A percentile compares a stretch with the other conserved stretches of the same genome.
Conservation (phyloP, 1,140 invertebrate species). For the Phymorhynchus buccinoides region DNA sequence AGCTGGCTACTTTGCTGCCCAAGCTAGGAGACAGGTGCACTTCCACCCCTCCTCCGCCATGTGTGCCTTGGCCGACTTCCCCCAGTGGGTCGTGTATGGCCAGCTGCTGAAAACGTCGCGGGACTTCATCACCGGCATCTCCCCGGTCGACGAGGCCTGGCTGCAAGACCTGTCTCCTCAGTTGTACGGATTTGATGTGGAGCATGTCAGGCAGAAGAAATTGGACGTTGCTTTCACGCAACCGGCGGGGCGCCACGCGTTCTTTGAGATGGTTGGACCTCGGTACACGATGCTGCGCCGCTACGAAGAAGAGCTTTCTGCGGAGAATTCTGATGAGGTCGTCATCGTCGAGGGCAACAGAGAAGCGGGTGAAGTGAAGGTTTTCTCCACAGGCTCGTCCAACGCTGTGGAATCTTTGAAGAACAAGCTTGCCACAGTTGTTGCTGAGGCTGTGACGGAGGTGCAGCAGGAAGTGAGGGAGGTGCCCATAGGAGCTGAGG, state of each 20-base stretch:
- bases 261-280: constrained; percentile 56
- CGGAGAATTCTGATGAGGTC: constrained; percentile 33
- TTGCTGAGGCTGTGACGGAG: constrained; percentile 6
- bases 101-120: constrained; percentile 58
- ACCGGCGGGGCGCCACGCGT: constrained; percentile 52
- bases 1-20: constrained; percentile 58
- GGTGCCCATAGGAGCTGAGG: constrained; percentile 22
- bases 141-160: constrained; percentile 52
- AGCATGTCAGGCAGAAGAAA: constrained; percentile 46
- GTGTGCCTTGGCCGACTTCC: constrained; percentile 44
- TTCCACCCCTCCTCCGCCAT: constrained; percentile 63
- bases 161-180: constrained; percentile 9
- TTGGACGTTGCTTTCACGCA: constrained; percentile 43
- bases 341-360: constrained; percentile 57
- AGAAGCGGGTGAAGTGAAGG: constrained; percentile 47
- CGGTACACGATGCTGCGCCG: constrained; percentile 50
- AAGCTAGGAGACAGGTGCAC: constrained; percentile 48
- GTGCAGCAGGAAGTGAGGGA: constrained; percentile 39
- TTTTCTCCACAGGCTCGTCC: constrained; percentile 14
- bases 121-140: constrained; percentile 62
- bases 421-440: constrained; percentile 19
- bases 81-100: constrained; percentile 62
- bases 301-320: constrained; percentile 45
- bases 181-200: constrained; percentile 32
- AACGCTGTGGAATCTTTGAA: background rate